These are phyloP conservation scores for Craterocephalus amniculus DNA, from an alignment of 2,797 vertebrate genomes.

Conservation along the genomic window DNA sequence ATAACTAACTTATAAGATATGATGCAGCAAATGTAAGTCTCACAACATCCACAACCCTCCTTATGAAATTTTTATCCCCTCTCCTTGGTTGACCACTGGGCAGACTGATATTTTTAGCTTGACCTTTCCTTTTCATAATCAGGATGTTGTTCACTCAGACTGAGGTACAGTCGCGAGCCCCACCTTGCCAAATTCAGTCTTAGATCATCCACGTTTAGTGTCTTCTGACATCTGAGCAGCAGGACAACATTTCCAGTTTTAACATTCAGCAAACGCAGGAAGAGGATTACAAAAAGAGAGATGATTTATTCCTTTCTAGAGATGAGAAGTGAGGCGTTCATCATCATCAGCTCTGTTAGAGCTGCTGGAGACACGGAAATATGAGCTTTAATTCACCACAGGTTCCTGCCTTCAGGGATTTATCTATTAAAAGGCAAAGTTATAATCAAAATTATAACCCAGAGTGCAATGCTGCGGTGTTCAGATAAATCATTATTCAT, in stretches of 20 bases:
- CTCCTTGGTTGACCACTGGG: neutral
- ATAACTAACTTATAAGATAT: neutral
- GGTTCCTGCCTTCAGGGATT: no score
- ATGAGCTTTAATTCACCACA: no score
- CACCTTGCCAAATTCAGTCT: conserved; percentile 41
- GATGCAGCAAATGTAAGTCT: no score
- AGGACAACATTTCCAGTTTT: conserved; percentile 3
- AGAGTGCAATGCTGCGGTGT: no score
- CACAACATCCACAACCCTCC: no score
- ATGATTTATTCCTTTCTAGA: conserved; percentile 36
- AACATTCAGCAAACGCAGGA: neutral
- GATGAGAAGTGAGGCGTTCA: conserved; percentile 32
- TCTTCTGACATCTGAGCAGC: neutral
- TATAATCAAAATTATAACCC: no score
- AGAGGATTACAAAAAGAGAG: conserved; percentile 13
- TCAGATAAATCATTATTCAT: no score
- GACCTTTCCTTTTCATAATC: conserved; percentile 32
- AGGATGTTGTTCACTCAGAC: conserved; percentile 4
- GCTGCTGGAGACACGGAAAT: neutral
- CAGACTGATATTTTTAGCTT: conserved; percentile 37
- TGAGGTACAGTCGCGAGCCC: conserved; percentile 31
- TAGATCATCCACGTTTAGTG: conserved; percentile 5
- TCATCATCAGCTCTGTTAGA: conserved; percentile 15
- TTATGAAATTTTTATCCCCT: no score
- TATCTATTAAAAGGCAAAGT: no score